A percentile compares a stretch with the other conserved stretches of the same genome.
Conservation (phyloP, 2,797 vertebrate genomes). For the Natrix natrix region DNA sequence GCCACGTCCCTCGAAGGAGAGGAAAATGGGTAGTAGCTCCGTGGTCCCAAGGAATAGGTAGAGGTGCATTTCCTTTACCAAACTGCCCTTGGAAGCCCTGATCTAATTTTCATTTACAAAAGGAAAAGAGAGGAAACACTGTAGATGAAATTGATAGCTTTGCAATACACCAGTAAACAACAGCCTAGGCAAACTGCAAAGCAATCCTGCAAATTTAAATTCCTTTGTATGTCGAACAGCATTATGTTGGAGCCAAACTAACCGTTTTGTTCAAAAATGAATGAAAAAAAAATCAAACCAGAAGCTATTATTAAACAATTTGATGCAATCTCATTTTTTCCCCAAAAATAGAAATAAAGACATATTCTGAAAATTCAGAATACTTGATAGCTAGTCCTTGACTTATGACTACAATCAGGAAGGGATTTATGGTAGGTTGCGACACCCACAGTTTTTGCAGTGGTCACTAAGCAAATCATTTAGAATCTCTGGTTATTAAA, state of each 20-base stretch:
- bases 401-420: background rate
- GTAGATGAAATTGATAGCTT: constrained; percentile 60
- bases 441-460: background rate
- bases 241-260: background rate
- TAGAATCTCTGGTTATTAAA: background rate
- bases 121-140: constrained; percentile 62
- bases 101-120: constrained; percentile 78
- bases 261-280: background rate
- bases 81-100: constrained; percentile 85
- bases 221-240: background rate
- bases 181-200: background rate
- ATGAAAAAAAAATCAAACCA: background rate
- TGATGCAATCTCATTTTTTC: background rate
- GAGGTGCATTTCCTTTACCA: constrained; percentile 74
- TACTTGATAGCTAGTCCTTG: background rate
- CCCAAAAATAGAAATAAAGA: background rate
- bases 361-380: background rate
- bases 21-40: constrained; percentile 81
- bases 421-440: background rate
- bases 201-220: background rate
- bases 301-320: background rate
- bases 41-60: constrained; percentile 86
- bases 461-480: background rate
- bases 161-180: constrained; percentile 20
- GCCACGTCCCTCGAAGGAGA: constrained; percentile 87